Evolutionary conservation across 2,797 vertebrate genomes (phyloP).

Genomic region (Pampus argenteus): DNA sequence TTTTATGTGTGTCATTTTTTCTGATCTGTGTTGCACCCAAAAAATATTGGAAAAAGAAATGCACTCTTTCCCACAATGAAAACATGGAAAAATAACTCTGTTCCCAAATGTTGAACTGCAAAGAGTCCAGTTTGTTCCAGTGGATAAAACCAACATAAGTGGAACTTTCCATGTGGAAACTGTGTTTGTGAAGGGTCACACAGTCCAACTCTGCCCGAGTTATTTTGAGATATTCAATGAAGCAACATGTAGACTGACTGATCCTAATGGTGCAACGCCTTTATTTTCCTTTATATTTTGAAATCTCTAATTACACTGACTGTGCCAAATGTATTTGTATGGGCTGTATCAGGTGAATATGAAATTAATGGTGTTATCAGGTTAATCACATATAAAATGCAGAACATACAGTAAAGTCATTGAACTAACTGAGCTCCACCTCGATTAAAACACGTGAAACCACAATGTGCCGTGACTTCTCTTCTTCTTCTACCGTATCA

Average conservation of each 20-base stretch:
- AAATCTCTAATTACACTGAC: background rate
- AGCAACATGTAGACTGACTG: conserved; percentile 20
- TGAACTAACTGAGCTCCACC: conserved; percentile 12
- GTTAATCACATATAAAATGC: conserved; percentile 17
- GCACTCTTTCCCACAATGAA: conserved; percentile 12
- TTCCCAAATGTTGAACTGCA: conserved; percentile 9
- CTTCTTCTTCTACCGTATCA: background rate
- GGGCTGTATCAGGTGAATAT: conserved; percentile 3
- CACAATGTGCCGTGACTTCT: background rate
- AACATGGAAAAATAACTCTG: background rate
- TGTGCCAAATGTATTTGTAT: background rate
- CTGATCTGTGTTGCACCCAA: conserved; percentile 13
- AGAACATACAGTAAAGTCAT: background rate
- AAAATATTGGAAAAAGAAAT: conserved; percentile 12
- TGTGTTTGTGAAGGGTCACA: background rate
- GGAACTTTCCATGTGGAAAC: conserved; percentile 48
- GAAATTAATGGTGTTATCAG: background rate
- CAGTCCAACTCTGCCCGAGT: conserved; percentile 1
- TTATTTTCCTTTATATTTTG: conserved; percentile 4
- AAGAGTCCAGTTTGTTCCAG: conserved; percentile 5
- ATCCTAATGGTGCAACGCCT: conserved; percentile 10
- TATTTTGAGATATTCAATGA: background rate
- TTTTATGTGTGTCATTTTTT: background rate
- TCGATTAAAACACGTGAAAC: background rate
- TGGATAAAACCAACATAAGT: background rate